Evolutionary conservation across 2,113 vertebrate species (phyloP).

Genomic region (Protobothrops mucrosquamatus): DNA sequence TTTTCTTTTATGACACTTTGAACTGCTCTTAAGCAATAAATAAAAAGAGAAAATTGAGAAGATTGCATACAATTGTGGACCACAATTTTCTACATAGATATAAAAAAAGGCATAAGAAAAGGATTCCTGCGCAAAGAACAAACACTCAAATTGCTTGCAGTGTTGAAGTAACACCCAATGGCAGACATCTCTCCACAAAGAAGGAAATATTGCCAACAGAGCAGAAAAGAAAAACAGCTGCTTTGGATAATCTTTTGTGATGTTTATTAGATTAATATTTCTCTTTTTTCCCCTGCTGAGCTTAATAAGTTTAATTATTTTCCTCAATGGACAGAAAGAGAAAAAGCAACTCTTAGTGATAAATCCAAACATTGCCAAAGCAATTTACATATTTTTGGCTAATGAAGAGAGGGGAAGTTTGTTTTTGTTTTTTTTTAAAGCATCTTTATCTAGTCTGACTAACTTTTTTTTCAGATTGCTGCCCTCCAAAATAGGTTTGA

Average conservation of each 20-base stretch:
- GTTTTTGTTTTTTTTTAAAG: background rate
- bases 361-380: background rate
- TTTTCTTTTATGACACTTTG: background rate
- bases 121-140: background rate
- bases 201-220: background rate
- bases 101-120: background rate
- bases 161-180: background rate
- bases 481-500: background rate
- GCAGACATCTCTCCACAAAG: background rate
- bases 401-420: background rate
- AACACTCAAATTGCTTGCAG: background rate
- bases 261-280: background rate
- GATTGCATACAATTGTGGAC: background rate
- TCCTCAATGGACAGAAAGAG: background rate
- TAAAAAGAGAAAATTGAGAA: background rate
- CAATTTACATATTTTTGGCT: background rate
- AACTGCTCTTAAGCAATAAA: background rate
- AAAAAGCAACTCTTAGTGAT: background rate
- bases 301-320: constrained; percentile 20
- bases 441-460: background rate
- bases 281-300: background rate
- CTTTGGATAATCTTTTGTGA: background rate
- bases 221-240: background rate
- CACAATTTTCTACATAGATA: constrained; percentile 6
- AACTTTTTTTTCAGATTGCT: background rate